phyloP scores from a whole-genome alignment of 1,140 invertebrate species.

The Zelostemma sp. region DNA sequence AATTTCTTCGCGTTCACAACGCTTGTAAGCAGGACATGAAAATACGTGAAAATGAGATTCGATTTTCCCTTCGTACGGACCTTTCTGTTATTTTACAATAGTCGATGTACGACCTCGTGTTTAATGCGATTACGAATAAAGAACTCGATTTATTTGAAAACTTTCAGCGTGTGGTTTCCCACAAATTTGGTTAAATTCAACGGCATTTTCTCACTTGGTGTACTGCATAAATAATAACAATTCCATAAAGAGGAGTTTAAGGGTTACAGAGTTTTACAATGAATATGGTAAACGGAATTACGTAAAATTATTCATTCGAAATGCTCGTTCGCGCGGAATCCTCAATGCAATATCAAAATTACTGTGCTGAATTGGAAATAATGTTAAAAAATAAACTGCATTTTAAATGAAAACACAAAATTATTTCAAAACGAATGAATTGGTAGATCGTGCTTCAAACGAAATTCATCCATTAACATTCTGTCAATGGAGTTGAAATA shows the following conservation, averaged over 20 bases:
- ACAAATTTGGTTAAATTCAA: slow-evolving; percentile 6
- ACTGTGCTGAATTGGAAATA: background rate
- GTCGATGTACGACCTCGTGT: slow-evolving; percentile 11
- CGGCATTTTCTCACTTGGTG: no score
- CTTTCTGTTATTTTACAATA: slow-evolving; percentile 13
- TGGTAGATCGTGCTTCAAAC: background rate
- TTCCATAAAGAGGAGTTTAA: no score
- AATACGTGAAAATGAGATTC: slow-evolving; percentile 25
- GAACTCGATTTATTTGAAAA: slow-evolving; percentile 10
- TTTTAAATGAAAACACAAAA: background rate
- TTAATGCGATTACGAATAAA: slow-evolving; percentile 27
- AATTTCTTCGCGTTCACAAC: slow-evolving; percentile 14
- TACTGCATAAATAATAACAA: no score
- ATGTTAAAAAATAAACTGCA: background rate
- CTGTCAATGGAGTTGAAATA: background rate
- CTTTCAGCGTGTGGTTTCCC: background rate
- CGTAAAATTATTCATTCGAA: no score
- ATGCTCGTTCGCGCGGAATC: no score
- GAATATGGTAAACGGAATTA: no score
- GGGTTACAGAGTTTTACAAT: no score
- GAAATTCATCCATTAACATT: slow-evolving; percentile 3
- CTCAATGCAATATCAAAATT: slow-evolving; percentile 2
- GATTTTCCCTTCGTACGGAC: slow-evolving; percentile 5
- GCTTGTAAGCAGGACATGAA: slow-evolving; percentile 12
- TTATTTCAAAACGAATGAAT: background rate